phyloP scores from a whole-genome alignment of 2,113 vertebrate species.

The Ptychochromis oligacanthus region DNA sequence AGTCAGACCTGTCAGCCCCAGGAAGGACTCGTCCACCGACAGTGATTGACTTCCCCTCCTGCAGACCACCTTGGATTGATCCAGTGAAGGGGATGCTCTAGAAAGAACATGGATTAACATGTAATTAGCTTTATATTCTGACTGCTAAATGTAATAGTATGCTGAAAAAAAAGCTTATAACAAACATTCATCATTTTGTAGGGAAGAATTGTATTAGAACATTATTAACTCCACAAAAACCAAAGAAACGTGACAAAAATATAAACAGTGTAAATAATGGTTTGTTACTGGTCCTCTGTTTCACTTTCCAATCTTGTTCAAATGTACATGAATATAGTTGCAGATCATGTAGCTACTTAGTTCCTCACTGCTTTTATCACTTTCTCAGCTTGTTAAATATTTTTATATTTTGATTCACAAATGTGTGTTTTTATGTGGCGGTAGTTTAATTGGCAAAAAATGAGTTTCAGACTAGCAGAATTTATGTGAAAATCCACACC shows the following conservation, averaged over 20 bases:
- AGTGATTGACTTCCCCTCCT: slow-evolving; percentile 76
- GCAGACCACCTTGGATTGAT: slow-evolving; percentile 78
- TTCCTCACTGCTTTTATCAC: neutral
- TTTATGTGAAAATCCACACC: neutral
- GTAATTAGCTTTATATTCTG: neutral
- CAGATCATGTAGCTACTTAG: neutral
- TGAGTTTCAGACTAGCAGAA: neutral
- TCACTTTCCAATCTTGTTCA: neutral
- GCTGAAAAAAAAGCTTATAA: neutral
- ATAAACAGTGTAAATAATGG: neutral
- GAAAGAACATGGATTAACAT: neutral
- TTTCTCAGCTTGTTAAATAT: neutral
- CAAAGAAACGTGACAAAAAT: neutral
- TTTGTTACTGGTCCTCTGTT: neutral
- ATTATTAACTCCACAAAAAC: neutral
- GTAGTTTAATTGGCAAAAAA: neutral
- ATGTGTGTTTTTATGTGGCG: neutral
- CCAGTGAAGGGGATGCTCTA: slow-evolving; percentile 81
- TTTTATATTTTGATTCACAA: neutral
- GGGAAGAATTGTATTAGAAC: no score
- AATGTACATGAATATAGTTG: neutral
- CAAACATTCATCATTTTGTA: no score
- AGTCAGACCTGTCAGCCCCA: slow-evolving; percentile 74
- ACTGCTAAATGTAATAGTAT: neutral
- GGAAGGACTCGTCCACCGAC: slow-evolving; percentile 72